These are phyloP conservation scores for Podargus strigoides DNA, from an alignment of 2,797 vertebrate genomes.

Conservation along the genomic window DNA sequence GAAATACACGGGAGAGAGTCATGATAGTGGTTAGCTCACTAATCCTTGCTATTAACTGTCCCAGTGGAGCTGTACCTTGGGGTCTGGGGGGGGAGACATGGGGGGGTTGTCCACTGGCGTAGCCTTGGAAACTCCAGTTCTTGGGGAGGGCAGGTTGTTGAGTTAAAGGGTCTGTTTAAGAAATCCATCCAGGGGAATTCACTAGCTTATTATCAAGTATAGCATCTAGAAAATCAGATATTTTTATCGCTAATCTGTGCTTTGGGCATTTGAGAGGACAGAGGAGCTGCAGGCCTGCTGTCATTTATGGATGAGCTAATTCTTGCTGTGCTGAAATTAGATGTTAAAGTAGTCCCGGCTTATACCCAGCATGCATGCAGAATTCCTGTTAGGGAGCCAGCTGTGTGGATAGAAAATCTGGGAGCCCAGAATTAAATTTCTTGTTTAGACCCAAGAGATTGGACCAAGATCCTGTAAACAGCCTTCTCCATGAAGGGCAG, in stretches of 20 bases:
- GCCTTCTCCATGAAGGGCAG: not conserved
- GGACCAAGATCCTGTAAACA: not conserved
- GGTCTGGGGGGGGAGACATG: not conserved
- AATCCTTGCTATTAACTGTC: not conserved
- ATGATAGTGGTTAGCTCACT: not conserved
- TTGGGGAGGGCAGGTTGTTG: not conserved
- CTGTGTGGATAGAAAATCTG: constrained; percentile 13
- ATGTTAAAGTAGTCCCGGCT: constrained; percentile 40
- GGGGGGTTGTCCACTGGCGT: not conserved
- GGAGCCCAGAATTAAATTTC: constrained; percentile 34
- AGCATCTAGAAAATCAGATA: constrained; percentile 47
- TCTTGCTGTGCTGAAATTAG: constrained; percentile 56
- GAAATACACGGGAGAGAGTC: not conserved
- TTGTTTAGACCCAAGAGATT: not conserved
- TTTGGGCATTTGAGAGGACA: constrained; percentile 19
- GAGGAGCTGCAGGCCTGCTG: constrained; percentile 23
- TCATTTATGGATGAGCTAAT: constrained; percentile 56
- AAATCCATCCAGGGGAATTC: constrained; percentile 36
- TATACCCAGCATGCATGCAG: not conserved
- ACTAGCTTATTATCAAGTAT: constrained; percentile 10
- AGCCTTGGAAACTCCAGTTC: not conserved
- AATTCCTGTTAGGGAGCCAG: constrained; percentile 31
- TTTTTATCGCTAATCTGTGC: constrained; percentile 48
- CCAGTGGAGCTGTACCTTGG: not conserved
- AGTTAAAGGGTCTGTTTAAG: constrained; percentile 17